Evolutionary conservation across 2,888 invertebrate genomes (phyloP), one percentile per base, ranked within the genome.

Genomic region (Ganaspis brasiliensis): DNA sequence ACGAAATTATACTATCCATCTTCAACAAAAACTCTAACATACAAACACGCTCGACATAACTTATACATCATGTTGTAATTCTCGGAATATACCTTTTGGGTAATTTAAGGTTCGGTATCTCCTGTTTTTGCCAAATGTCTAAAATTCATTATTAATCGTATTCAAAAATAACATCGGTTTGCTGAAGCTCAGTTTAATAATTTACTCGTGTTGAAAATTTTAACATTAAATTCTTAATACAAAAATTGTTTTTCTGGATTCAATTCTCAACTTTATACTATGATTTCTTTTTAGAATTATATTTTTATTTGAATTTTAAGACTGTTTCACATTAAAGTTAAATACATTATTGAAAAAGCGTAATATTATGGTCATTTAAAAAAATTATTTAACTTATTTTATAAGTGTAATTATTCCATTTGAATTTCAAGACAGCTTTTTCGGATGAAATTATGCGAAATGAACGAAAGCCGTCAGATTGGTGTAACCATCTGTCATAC

Each of bases 231-330:
- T n/a, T n/a, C n/a, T n/a, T 56, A 19, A 10, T 10, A 4, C 76
- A 78, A 75, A 78, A 73, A 73, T 78, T 80, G 78, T 80, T 80
- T 80, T 73, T 78, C n/a, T n/a, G n/a, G n/a, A n/a, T n/a, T n/a
- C n/a, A n/a, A n/a, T 55, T 56, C 73, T 73, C 40, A 24, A 57
- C 45, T n/a, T n/a, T n/a, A n/a, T n/a, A n/a, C n/a, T n/a, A n/a
- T n/a, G n/a, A n/a, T n/a, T n/a, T n/a, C n/a, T n/a, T n/a, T 49
- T 5, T 49, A n/a, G 16, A 49, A n/a, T n/a, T n/a, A n/a, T n/a
- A 40, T 12, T 6, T 35, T 6, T 8, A 40, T 40, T 40, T 40
- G 40, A 40, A 40, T n/a, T n/a, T n/a, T n/a, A n/a, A n/a, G n/a
- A n/a, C n/a, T n/a, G n/a, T n/a, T n/a, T n/a, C n/a, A n/a, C n/a